phyloP scores from a whole-genome alignment of 2,888 invertebrate species.

The Metopia argyrocephala region DNA sequence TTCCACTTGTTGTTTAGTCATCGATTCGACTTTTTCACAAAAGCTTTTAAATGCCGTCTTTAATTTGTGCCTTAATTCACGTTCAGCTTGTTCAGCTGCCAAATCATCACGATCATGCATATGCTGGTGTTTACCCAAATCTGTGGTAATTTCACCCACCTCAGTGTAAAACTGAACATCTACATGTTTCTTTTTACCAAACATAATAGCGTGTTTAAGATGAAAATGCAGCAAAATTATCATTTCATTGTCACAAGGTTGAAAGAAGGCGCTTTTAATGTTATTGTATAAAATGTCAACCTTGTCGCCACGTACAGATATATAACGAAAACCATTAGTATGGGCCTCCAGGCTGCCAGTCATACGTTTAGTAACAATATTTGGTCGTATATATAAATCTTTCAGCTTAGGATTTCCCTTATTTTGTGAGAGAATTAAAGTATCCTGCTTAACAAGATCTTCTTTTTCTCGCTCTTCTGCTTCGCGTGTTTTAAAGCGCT shows the following conservation, averaged over 20 bases:
- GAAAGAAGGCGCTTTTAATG: slow-evolving; percentile 99
- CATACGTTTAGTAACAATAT: slow-evolving; percentile 97
- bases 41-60: slow-evolving; percentile 99
- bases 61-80: slow-evolving; percentile 96
- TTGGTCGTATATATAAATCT: slow-evolving; percentile 98
- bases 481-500: slow-evolving; percentile 98
- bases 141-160: slow-evolving; percentile 99
- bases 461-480: slow-evolving; percentile 99
- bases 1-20: slow-evolving; percentile 98
- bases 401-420: slow-evolving; percentile 99
- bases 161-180: slow-evolving; percentile 99
- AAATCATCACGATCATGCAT: slow-evolving; percentile 99
- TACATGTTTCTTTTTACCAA: slow-evolving; percentile 99
- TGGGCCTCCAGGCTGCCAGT: slow-evolving; percentile 96
- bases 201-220: slow-evolving; percentile 99
- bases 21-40: slow-evolving; percentile 96
- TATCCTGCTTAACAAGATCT: slow-evolving; percentile 99
- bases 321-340: slow-evolving; percentile 96
- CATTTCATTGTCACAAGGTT: slow-evolving; percentile 99
- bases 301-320: slow-evolving; percentile 99
- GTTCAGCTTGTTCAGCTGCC: slow-evolving; percentile 98
- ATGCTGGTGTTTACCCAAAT: slow-evolving; percentile 99
- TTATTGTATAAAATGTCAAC: slow-evolving; percentile 99
- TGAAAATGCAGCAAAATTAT: slow-evolving; percentile 99
- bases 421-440: slow-evolving; percentile 93